Percentiles rank a stretch among this genome's conserved stretches.
Evolutionary conservation across 2,113 vertebrate genomes (phyloP).

Genomic region (Pogonocichla stellata): DNA sequence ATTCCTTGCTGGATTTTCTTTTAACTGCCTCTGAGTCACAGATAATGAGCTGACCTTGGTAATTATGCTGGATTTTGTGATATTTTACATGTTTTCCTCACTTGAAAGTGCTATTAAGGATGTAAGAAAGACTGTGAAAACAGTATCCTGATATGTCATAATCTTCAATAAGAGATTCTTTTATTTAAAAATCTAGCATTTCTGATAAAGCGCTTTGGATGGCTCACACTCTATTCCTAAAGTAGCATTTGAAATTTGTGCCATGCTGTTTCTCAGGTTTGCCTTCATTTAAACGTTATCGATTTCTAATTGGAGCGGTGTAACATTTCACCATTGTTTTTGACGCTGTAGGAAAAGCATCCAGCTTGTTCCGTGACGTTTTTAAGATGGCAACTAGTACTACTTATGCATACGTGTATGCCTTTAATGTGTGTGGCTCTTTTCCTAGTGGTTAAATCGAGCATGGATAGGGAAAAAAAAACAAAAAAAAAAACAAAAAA

Average conservation of each 20-base stretch:
- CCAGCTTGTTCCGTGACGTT: not conserved
- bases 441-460: not conserved
- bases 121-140: not conserved
- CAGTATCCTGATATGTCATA: not conserved
- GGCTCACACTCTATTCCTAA: not conserved
- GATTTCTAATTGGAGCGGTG: not conserved
- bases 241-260: not conserved
- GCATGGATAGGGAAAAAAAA: not conserved
- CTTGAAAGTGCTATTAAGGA: slow-evolving; percentile 6
- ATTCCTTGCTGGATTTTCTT: slow-evolving; percentile 21
- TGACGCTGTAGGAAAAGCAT: not conserved
- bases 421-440: not conserved
- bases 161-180: not conserved
- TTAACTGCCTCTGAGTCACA: slow-evolving; percentile 29
- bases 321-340: not conserved
- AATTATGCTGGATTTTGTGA: slow-evolving; percentile 49
- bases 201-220: not conserved
- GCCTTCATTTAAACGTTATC: not conserved
- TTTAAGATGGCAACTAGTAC: not conserved
- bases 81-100: slow-evolving; percentile 25
- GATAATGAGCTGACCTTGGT: slow-evolving; percentile 52
- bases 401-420: not conserved
- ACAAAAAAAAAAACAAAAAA: too few relatives aligned
- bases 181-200: not conserved
- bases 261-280: not conserved